Evolutionary conservation across 2,888 invertebrate species (phyloP).

Genomic region (Coenonympha arcania): DNA sequence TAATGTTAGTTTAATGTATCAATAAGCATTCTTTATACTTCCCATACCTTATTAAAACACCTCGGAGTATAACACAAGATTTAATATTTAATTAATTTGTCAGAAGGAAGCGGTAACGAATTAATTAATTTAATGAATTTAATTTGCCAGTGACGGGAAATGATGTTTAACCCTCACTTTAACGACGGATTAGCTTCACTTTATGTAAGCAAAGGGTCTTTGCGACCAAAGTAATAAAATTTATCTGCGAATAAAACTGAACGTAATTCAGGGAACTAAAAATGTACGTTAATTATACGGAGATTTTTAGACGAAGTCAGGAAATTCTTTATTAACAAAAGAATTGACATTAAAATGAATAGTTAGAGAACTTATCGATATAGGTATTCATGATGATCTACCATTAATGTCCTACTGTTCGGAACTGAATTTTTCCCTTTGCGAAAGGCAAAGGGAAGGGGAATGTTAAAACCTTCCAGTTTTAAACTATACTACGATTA

Average conservation of each 20-base stretch:
- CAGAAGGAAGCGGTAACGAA: slow-evolving; percentile 17
- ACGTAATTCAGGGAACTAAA: not conserved
- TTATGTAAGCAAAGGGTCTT: slow-evolving; percentile 1
- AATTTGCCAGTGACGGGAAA: slow-evolving; percentile 18
- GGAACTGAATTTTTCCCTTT: too few relatives aligned
- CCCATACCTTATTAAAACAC: not conserved
- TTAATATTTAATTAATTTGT: slow-evolving; percentile 24
- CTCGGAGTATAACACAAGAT: not conserved
- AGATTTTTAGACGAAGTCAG: too few relatives aligned
- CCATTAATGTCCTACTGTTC: too few relatives aligned
- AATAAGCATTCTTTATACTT: not conserved
- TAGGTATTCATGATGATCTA: too few relatives aligned
- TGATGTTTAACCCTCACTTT: slow-evolving; percentile 8
- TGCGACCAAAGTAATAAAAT: slow-evolving; percentile 3
- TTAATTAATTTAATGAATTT: slow-evolving; percentile 26
- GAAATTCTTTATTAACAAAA: too few relatives aligned
- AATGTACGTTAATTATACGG: not conserved
- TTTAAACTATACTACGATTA: too few relatives aligned
- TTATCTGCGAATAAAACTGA: not conserved
- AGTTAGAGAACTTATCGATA: too few relatives aligned
- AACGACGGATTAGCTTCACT: slow-evolving; percentile 16
- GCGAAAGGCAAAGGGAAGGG: too few relatives aligned
- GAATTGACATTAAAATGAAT: too few relatives aligned
- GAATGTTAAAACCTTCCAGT: too few relatives aligned
- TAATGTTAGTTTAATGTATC: not conserved